These are phyloP conservation scores for Aurelia aurita complex sp. Pacific DNA, from an alignment of 30 jellyfish, hydroid and myxozoan species.

Conservation along the genomic window DNA sequence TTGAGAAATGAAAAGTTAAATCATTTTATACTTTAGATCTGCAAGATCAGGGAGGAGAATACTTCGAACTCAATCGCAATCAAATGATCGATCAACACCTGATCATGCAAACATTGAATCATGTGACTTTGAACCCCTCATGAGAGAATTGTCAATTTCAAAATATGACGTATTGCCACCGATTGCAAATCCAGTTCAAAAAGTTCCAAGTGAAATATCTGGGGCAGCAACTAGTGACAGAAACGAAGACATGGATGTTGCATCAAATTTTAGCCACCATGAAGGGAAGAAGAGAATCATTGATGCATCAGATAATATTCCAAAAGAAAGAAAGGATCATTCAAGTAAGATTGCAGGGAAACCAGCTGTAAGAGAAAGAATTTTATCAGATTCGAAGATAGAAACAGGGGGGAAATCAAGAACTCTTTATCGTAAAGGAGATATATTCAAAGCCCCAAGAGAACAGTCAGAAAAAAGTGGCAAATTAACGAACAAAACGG, in stretches of 20 bases:
- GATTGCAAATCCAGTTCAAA: neutral
- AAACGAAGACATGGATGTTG: neutral
- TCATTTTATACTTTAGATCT: conserved; percentile 5
- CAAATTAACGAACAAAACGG: neutral
- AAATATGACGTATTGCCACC: conserved; percentile 50
- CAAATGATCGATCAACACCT: neutral
- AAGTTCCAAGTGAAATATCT: too few species aligned
- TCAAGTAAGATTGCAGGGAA: too few species aligned
- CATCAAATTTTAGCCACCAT: too few species aligned
- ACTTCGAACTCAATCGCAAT: neutral
- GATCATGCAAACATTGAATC: neutral
- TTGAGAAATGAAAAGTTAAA: too few species aligned
- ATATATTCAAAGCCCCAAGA: conserved; percentile 18
- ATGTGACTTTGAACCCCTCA: conserved; percentile 11
- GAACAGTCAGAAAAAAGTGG: neutral
- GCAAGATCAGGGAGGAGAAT: conserved; percentile 17
- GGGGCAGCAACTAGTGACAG: neutral
- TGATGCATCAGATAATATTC: too few species aligned
- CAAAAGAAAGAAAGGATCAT: too few species aligned
- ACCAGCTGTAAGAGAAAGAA: too few species aligned
- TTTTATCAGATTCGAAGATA: neutral
- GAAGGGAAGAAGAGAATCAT: too few species aligned
- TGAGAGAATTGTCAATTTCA: conserved; percentile 22
- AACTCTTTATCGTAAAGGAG: conserved; percentile 54
- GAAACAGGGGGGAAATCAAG: neutral